Conservation (phyloP, 1,140 invertebrate genomes). For the Brachionus calyciflorus region DNA sequence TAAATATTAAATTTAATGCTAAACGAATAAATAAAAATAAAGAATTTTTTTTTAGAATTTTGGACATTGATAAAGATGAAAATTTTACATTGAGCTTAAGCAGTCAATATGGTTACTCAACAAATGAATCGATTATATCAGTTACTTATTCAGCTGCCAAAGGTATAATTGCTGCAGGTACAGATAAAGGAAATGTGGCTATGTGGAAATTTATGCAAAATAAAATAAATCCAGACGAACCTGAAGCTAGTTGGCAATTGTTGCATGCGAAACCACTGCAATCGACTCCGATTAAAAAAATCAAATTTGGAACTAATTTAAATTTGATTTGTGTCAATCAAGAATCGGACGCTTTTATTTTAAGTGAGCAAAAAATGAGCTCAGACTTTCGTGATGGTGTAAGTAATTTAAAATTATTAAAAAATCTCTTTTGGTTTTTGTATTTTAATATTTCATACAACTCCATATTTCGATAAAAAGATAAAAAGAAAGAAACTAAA, state of each 20-base stretch:
- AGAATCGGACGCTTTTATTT: constrained; percentile 76
- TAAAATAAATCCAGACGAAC: constrained; percentile 50
- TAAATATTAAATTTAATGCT: constrained; percentile 46
- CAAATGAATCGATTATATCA: constrained; percentile 70
- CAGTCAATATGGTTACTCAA: constrained; percentile 57
- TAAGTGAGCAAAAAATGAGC: constrained; percentile 77
- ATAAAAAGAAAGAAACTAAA: too few relatives aligned
- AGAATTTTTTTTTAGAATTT: constrained; percentile 70
- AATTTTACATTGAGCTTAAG: constrained; percentile 75
- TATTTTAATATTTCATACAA: too few relatives aligned
- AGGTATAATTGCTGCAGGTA: constrained; percentile 76
- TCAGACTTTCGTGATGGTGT: constrained; percentile 69
- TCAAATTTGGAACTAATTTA: constrained; percentile 44
- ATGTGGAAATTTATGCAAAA: constrained; percentile 72
- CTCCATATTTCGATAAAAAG: background rate
- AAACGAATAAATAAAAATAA: constrained; percentile 47
- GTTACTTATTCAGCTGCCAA: constrained; percentile 68
- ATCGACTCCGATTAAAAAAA: background rate
- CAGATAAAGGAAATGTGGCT: constrained; percentile 82
- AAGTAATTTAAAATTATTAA: constrained; percentile 27
- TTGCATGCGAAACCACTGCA: constrained; percentile 52
- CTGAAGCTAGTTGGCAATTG: constrained; percentile 62
- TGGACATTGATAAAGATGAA: constrained; percentile 87
- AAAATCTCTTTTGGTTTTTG: too few relatives aligned
- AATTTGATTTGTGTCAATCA: constrained; percentile 70